Conservation (phyloP, 2,797 vertebrate genomes). For the Anas bernieri region DNA sequence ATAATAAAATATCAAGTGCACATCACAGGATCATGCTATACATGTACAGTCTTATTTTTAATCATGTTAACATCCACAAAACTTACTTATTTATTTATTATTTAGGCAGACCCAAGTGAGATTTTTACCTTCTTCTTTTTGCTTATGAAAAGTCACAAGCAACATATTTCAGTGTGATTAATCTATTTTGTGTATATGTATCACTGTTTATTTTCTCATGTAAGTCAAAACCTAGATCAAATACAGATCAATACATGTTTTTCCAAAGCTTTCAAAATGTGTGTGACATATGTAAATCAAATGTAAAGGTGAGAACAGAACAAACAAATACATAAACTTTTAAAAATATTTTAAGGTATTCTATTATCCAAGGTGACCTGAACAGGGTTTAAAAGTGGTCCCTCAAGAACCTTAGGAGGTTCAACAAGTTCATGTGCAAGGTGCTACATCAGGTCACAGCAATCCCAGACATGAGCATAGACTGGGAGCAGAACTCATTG, state of each 20-base stretch:
- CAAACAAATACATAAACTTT: not conserved
- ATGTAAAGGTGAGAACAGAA: not conserved
- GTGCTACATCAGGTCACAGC: no score
- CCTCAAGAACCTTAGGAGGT: no score
- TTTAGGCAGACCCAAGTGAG: not conserved
- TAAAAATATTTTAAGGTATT: not conserved
- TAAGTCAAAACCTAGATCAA: not conserved
- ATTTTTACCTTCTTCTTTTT: not conserved
- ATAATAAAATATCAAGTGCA: not conserved
- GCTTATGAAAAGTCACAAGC: not conserved
- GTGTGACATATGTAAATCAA: not conserved
- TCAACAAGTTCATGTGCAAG: no score
- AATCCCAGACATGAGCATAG: no score
- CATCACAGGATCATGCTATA: not conserved
- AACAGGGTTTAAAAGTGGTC: no score
- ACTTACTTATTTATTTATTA: not conserved
- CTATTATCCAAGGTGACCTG: not conserved
- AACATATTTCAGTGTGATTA: not conserved
- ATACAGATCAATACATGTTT: not conserved
- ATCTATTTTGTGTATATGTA: not conserved
- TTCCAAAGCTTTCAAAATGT: not conserved
- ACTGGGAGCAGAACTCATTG: no score
- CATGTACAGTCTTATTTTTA: not conserved
- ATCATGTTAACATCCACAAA: not conserved
- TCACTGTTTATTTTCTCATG: not conserved